phyloP scores from a whole-genome alignment of 2,113 vertebrate species.

The Triplophysa siluroides region DNA sequence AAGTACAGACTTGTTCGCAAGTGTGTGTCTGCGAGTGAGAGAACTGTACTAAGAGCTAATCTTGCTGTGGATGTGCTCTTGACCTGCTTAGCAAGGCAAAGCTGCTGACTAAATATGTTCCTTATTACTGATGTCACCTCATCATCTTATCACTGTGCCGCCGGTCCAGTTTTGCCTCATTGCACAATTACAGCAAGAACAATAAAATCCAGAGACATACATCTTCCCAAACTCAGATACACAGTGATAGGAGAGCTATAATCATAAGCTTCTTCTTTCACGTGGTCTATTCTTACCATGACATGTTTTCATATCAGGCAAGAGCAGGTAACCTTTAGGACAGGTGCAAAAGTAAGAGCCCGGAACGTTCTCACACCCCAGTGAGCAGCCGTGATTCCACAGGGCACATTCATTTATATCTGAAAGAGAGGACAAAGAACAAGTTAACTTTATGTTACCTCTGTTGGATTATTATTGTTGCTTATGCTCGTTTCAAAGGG shows the following conservation, averaged over 20 bases:
- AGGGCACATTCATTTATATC: conserved; percentile 92
- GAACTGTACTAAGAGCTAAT: conserved; percentile 1
- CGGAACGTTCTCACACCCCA: conserved; percentile 90
- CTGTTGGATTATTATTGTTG: neutral
- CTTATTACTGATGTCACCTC: conserved; percentile 65
- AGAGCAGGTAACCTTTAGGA: conserved; percentile 82
- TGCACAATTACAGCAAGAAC: conserved; percentile 8
- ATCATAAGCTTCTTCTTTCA: neutral
- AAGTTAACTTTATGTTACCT: neutral
- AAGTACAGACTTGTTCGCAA: neutral
- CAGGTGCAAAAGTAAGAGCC: conserved; percentile 96
- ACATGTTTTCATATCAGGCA: conserved; percentile 87
- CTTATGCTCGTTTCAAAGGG: neutral
- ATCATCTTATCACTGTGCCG: conserved; percentile 56
- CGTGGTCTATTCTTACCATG: conserved; percentile 69
- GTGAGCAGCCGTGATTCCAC: conserved; percentile 91
- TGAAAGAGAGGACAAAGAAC: conserved; percentile 52
- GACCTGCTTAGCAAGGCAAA: conserved; percentile 67
- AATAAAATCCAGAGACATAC: neutral
- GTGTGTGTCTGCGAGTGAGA: neutral
- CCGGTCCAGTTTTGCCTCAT: neutral
- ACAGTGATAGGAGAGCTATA: neutral
- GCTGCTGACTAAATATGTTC: conserved; percentile 71
- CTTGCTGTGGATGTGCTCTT: conserved; percentile 58
- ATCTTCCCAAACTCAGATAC: too few relatives aligned